Evolutionary conservation across 1,140 invertebrate species (phyloP), one percentile per base, ranked within the genome.

Genomic region (Danaus melanippus): DNA sequence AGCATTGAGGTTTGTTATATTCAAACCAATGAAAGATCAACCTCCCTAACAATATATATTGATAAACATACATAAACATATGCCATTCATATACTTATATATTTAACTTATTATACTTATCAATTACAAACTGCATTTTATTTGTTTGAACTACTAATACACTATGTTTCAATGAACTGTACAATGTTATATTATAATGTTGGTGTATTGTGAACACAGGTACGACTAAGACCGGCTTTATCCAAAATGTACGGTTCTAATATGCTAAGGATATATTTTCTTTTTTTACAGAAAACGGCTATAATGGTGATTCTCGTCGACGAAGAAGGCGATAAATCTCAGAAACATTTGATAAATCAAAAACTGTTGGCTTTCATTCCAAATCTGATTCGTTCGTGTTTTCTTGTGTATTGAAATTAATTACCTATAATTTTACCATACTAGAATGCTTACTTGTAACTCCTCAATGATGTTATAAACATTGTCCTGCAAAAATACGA

Each of bases 1-100:
- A 66, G 62, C 52, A 66, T 59, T 61, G 84, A 86, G 84, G 84
- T 86, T 86, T 86, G 84, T 86, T 82, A 73, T 60, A 74, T 78
- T 84, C 71, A 78, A 79, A 80, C 83, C 80, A 80, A 84, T 82
- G 73, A 66, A 70, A 70, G 74, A 72, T 81, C 76, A 83, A 52
- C 71, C 67, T 71, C 70, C 64, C 69, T 76, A 73, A 71, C 67
- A 66, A 66, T 62, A 58, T 53, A 44, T 56, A 45, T 62, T 59
- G 58, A 54, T 50, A 59, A 50, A 32, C 21, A 32, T 32, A 32
- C 21, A 32, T 32, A 32, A 32, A 32, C 21, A 32, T 32, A 61
- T 58, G 60, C 60, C 50, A 66, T 46, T 60, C 64, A 66, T 62
- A 32, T 32, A 58, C 53, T 57, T 47, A 48, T 11, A 42, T 57